These are phyloP conservation scores for Vanessa tameamea DNA, from an alignment of 1,140 invertebrate genomes.

Conservation along the genomic window DNA sequence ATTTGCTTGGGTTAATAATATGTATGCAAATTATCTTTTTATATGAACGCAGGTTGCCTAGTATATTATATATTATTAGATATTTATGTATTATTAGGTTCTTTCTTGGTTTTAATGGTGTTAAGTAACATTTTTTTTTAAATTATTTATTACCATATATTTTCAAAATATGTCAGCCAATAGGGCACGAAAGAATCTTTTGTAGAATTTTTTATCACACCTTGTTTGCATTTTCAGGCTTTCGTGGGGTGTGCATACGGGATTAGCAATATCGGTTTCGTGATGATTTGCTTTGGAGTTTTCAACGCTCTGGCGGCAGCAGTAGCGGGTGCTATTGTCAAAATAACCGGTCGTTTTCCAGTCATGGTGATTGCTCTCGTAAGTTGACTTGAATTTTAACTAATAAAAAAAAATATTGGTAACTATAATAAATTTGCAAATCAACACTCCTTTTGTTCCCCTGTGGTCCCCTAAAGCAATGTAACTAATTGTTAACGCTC, in stretches of 20 bases:
- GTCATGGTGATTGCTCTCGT: slow-evolving; percentile 87
- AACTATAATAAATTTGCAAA: too few species aligned
- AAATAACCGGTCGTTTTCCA: slow-evolving; percentile 89
- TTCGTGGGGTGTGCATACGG: slow-evolving; percentile 95
- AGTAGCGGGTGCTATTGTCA: slow-evolving; percentile 89
- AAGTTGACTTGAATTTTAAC: slow-evolving; percentile 35
- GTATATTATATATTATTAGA: too few species aligned
- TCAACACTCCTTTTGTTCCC: too few species aligned
- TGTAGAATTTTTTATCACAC: not conserved
- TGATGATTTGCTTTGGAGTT: slow-evolving; percentile 95
- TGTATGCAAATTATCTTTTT: not conserved
- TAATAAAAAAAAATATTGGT: not conserved
- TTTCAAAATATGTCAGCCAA: too few species aligned
- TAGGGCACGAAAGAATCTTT: too few species aligned
- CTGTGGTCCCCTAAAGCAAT: too few species aligned
- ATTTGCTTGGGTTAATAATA: slow-evolving; percentile 5
- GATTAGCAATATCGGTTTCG: slow-evolving; percentile 93
- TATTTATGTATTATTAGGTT: too few species aligned
- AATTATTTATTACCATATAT: too few species aligned
- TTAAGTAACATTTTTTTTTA: too few species aligned
- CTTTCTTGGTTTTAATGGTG: too few species aligned
- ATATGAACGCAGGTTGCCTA: not conserved
- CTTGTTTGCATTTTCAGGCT: slow-evolving; percentile 81
- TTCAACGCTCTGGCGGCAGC: slow-evolving; percentile 91
- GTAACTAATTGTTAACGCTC: too few species aligned